A percentile compares a stretch with the other conserved stretches of the same genome.
Conservation (phyloP, 2,113 vertebrate genomes). For the Lasiurus cinereus region DNA sequence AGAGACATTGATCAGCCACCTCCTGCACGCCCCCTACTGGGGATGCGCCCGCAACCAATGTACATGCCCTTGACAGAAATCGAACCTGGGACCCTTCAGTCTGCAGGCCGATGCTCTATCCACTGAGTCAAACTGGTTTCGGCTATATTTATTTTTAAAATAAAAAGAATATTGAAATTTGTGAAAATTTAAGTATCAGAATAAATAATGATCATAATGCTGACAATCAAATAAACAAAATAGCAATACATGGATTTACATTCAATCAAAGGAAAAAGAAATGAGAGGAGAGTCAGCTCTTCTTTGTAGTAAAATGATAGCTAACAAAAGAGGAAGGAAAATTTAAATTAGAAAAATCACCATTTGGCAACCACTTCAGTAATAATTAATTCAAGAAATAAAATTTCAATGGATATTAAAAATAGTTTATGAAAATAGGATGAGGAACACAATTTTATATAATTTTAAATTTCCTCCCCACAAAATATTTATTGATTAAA, state of each 20-base stretch:
- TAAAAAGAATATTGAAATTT: not conserved
- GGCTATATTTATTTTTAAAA: not conserved
- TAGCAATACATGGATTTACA: not conserved
- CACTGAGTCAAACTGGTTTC: no score
- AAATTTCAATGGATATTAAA: not conserved
- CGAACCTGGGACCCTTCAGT: no score
- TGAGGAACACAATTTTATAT: not conserved
- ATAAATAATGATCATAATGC: not conserved
- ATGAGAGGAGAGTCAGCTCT: not conserved
- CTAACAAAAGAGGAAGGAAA: not conserved
- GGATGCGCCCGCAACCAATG: no score
- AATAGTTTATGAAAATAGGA: not conserved
- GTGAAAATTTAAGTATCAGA: not conserved
- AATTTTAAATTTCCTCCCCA: not conserved
- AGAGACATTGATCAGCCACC: no score
- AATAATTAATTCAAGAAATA: conserved; percentile 4
- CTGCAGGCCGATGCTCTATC: no score
- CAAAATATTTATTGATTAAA: not conserved
- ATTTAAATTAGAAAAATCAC: not conserved
- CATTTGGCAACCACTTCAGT: not conserved
- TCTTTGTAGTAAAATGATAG: not conserved
- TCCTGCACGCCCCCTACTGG: no score
- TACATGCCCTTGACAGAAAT: no score
- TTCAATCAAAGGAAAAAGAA: not conserved
- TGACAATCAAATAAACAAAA: not conserved